Evolutionary conservation across 2,888 invertebrate species (phyloP), one percentile per base, ranked within the genome.

Genomic region (Dugesia japonica): DNA sequence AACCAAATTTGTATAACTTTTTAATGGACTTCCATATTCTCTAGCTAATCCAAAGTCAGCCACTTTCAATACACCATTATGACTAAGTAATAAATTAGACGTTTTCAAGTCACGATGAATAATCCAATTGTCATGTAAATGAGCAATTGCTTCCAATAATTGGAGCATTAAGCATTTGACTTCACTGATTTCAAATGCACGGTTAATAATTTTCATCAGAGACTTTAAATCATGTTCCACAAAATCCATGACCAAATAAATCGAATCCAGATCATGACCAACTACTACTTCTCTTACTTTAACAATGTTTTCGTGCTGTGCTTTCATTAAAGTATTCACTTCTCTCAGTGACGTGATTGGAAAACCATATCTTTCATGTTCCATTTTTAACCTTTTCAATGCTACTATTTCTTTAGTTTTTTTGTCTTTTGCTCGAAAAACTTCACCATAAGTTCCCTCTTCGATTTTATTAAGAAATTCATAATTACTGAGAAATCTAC

Each of bases 71-170:
- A 88, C 85, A 1, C 88, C 88, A 78, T 92, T 91, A 85, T 99
- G 97, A 78, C 94, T 95, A 28, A 99, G 87, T 72, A 98, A 86
- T 73, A 98, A 87, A 86, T 98, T 98, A 17, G 97, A 97, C 0
- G 98, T 95, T 86, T 98, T 98, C 79, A 99, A 88, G 87, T 98
- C 98, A 76, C 98, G 88, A 84, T 98, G 98, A 74, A 98, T 87
- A 81, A 99, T 99, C 97, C 97, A 99, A 85, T 98, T 95, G 83
- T 98, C 94, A 83, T 99, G 98, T 77, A 98, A 88, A 87, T 98
- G 95, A 27, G 91, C 90, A 0, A 98, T 94, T 0, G 97, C 98
- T 76, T 88, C 87, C 17, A 98, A 85, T 76, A 98, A 86, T 84
- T 98, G 98, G 31, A 90, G 89, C 88, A 94, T 89, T 74, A 98